Percentiles rank a stretch among this genome's conserved stretches.
phyloP scores from a whole-genome alignment of 2,113 vertebrate species.

The Brienomyrus brachyistius region DNA sequence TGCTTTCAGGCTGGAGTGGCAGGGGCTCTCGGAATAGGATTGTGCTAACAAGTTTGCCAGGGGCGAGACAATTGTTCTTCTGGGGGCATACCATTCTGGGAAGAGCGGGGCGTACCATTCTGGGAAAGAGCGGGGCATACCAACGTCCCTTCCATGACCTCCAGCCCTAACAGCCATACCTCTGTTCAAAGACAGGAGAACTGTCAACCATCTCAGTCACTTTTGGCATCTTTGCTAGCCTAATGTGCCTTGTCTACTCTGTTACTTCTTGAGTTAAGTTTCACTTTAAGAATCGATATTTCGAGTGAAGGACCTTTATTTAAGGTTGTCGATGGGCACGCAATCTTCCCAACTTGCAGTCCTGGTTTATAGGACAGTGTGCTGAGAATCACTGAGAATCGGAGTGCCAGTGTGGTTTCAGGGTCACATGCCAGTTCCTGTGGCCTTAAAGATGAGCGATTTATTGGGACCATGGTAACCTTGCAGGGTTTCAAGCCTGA shows the following conservation, averaged over 20 bases:
- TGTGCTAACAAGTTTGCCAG: no score
- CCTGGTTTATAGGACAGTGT: neutral
- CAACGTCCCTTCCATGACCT: neutral
- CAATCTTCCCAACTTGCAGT: neutral
- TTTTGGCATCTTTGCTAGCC: neutral
- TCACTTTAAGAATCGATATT: neutral
- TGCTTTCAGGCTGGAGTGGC: neutral
- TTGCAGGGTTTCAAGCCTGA: neutral
- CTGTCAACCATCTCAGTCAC: neutral
- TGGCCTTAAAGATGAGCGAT: neutral
- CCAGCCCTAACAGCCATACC: neutral
- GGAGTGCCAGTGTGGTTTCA: neutral
- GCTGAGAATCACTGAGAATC: neutral
- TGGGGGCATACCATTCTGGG: no score
- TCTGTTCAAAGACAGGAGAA: neutral
- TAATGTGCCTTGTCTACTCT: neutral
- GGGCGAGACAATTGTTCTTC: no score
- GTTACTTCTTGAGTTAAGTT: neutral
- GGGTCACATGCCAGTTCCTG: neutral
- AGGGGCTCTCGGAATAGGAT: no score
- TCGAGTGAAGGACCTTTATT: neutral
- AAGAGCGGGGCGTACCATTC: no score
- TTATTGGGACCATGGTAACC: neutral
- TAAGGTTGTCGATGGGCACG: neutral
- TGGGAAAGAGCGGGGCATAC: neutral